phyloP scores from a whole-genome alignment of 2,888 invertebrate species.

The Rhingia campestris region DNA sequence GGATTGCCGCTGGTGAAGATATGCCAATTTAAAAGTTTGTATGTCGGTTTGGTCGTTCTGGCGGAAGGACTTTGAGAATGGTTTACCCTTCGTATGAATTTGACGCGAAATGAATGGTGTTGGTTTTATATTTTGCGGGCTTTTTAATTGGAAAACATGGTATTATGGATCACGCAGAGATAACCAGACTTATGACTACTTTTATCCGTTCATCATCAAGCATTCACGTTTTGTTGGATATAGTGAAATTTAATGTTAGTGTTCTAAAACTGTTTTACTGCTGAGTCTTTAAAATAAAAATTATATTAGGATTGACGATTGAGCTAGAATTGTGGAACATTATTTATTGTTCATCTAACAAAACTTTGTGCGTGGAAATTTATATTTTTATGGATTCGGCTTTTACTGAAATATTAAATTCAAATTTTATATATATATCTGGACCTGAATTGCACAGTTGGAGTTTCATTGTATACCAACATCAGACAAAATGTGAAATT shows the following conservation, averaged over 20 bases:
- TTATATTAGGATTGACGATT: too few species aligned
- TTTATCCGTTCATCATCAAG: background rate
- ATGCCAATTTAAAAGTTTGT: conserved; percentile 17
- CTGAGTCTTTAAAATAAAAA: too few species aligned
- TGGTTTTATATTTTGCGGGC: conserved; percentile 33
- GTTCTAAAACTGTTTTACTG: too few species aligned
- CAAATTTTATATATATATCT: too few species aligned
- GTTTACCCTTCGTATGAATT: background rate
- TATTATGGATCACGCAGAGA: conserved; percentile 10
- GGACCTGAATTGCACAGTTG: too few species aligned
- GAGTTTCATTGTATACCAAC: too few species aligned
- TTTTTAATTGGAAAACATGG: conserved; percentile 37
- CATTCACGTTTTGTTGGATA: background rate
- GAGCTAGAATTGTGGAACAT: too few species aligned
- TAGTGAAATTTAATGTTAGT: background rate
- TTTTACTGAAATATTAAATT: too few species aligned
- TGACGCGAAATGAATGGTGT: background rate
- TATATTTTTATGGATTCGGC: too few species aligned
- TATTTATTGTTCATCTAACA: too few species aligned
- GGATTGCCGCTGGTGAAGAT: conserved; percentile 13
- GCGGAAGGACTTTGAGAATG: background rate
- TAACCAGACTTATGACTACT: background rate
- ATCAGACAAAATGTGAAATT: too few species aligned
- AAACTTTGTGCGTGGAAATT: too few species aligned
- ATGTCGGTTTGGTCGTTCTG: background rate